Evolutionary conservation across 2,797 vertebrate species (phyloP), one percentile per base, ranked within the genome.

Genomic region (Margarornis squamiger): DNA sequence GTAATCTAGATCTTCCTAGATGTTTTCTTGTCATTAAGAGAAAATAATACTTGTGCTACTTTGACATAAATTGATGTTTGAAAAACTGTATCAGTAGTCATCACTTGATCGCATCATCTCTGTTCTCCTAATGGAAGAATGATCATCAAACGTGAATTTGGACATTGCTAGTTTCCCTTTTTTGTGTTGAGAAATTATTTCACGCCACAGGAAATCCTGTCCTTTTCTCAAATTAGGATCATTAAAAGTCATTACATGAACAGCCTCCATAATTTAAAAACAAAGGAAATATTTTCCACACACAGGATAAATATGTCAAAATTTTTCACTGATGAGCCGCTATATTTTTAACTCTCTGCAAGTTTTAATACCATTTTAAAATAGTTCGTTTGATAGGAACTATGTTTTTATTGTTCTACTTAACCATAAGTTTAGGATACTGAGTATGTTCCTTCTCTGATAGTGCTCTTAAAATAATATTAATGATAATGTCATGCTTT

Each of bases 151-250:
- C 30, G 10, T 83, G 20, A 77, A 76, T 91, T 82, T 79, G 46
- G 57, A 82, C 36, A 30, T 82, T 26, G 26, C 46, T 94, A 59
- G 36, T 61, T 96, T 94, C 43, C 32, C 4, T 13, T 90, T 93
- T 92, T 85, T 79, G 45, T 79, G 34, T n/a, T 63, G 54, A 82
- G 72, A 91, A 93, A 52, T 75, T 86, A 62, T 88, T 94, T 90
- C 17, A 61, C 46, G 21, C 67, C 38, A 61, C 63, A 88, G 77
- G 90, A 95, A 92, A 81, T 84, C 34, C 41, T 81, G 62, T 73
- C 58, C 55, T 41, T 30, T 90, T 79, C 66, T 94, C 67, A 82
- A 67, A 81, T 88, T 62, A 62, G 51, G 34, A 79, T 92, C 46
- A 79, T 92, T 93, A 67, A 27, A 95, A 94, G 70, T 79, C 59